Base-by-base conservation (phyloP, 2,113 vertebrate genomes). In the Gambusia holbrooki region DNA sequence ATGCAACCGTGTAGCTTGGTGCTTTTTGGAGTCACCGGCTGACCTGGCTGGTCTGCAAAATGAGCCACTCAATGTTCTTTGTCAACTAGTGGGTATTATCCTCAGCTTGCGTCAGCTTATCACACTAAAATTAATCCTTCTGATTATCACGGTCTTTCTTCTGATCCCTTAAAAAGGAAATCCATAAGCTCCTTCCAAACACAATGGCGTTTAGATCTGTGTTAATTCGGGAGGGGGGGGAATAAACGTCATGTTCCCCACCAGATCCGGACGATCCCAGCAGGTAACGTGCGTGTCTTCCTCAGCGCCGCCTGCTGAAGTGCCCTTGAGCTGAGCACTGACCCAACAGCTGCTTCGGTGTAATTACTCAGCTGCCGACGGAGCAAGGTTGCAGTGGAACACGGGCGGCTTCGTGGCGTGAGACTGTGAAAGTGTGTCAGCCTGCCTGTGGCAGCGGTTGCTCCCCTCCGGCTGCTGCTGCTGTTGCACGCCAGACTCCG, bases 261-360 rank as follows among this genome's bases (percentile, higher is more conserved):
- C 74, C 72, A 73, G 76, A 81, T 77, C 60, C 28, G n/a, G 35
- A 65, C 58, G 54, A 80, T 70, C 69, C 77, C 73, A 67, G 84
- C 72, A 67, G 70, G 76, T 74, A 74, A 85, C 70, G 70, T 80
- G 64, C 74, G 77, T 35, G 76, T 76, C 80, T 72, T 82, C 72
- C 65, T 80, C 68, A 58, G 64, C 81, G 70, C 32, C 72, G 62
- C 79, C 81, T 80, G 51, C 85, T 81, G 70, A 80, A 87, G 86
- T 80, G 87, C 88, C 91, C 90, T 90, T 89, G 84, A 91, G 88
- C 90, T 74, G 79, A 85, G 73, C 86, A 73, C 71, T 83, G 82
- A 92, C 81, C 82, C 81, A 85, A 77, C 83, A 78, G 80, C 69
- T 48, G 69, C 64, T 67, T 66, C 68, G 14, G 25, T 73, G 82